These are phyloP conservation scores for Bryconaethiops microstoma DNA, from an alignment of 2,797 vertebrate genomes.

Conservation along the genomic window DNA sequence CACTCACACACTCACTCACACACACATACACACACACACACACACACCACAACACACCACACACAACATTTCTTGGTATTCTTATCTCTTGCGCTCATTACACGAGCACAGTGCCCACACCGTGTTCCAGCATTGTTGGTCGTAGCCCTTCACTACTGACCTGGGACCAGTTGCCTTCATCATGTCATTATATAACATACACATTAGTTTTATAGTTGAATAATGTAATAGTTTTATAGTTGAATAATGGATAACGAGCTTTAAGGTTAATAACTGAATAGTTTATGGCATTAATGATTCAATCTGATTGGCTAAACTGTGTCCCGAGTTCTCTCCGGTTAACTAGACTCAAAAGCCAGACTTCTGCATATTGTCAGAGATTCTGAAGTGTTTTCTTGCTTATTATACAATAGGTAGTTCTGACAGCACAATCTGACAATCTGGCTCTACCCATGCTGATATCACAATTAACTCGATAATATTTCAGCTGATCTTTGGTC, in stretches of 20 bases:
- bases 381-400: no score
- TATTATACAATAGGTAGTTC: no score
- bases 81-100: slow-evolving; percentile 5
- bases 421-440: no score
- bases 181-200: neutral
- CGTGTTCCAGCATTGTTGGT: neutral
- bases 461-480: no score
- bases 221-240: no score
- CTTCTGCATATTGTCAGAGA: no score
- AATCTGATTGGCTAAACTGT: neutral
- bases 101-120: slow-evolving; percentile 28
- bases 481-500: no score
- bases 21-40: slow-evolving; percentile 55
- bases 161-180: neutral
- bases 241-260: no score
- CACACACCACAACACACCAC: slow-evolving; percentile 63
- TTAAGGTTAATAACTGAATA: neutral
- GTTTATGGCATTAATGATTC: neutral
- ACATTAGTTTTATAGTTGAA: neutral
- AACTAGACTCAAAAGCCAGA: no score
- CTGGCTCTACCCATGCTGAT: no score
- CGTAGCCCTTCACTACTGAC: slow-evolving; percentile 23
- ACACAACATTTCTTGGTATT: slow-evolving; percentile 51
- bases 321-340: neutral
- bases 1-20: slow-evolving; percentile 46